phyloP scores from a whole-genome alignment of 2,888 invertebrate genomes.

The Oxycera nigricornis region DNA sequence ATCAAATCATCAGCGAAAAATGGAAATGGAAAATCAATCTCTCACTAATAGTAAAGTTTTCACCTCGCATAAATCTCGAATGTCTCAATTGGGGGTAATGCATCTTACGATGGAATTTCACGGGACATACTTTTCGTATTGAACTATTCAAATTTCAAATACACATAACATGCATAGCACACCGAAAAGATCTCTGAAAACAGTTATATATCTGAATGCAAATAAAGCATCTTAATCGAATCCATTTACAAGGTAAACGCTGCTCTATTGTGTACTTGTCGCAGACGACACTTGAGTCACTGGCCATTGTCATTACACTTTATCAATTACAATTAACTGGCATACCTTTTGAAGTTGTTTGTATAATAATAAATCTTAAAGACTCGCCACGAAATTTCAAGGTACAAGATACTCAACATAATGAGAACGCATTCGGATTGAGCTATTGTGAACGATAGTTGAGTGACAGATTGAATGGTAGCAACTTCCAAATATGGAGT shows the following conservation, averaged over 20 bases:
- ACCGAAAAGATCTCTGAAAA: no score
- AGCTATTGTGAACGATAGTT: background rate
- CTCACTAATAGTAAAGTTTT: no score
- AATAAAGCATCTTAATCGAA: no score
- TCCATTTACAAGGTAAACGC: background rate
- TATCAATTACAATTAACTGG: conserved; percentile 9
- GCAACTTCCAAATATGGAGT: background rate
- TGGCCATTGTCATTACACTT: conserved; percentile 5
- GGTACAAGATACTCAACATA: background rate
- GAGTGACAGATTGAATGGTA: background rate
- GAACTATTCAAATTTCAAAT: no score
- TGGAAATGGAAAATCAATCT: no score
- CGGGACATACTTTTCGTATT: no score
- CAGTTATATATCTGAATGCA: no score
- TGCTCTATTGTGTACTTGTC: background rate
- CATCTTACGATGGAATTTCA: no score
- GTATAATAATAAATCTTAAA: background rate
- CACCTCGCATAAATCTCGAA: no score
- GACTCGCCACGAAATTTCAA: conserved; percentile 2
- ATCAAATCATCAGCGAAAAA: no score
- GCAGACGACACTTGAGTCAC: background rate
- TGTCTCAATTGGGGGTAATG: no score
- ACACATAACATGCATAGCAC: no score
- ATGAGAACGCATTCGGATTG: background rate
- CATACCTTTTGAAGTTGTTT: background rate